Evolutionary conservation across 1,140 invertebrate species (phyloP), one percentile per base, ranked within the genome.

Genomic region (Rhopalosiphum maidis): DNA sequence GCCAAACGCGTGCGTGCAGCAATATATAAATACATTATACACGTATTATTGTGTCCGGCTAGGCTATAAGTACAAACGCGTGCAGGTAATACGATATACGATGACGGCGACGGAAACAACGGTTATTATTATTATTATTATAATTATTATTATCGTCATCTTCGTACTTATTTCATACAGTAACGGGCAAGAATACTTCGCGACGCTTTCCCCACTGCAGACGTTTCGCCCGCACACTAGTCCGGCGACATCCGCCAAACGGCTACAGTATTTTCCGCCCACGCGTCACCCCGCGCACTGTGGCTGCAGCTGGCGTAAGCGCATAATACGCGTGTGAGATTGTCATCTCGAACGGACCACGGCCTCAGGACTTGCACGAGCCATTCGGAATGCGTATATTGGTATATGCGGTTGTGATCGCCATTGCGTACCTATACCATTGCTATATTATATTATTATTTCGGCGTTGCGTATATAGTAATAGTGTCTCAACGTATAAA

Each of bases 361-460:
- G n/a, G n/a, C 87, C 86, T n/a, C 18, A 15, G 86, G 86, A 88
- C 46, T 48, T 48, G 86, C 86, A 88, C 86, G 86, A 88, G 86
- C 86, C 86, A 48, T 88, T 88, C 43, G 46, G 46, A 51, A 88
- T 46, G 85, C 85, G 43, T 86, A 86, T 23, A 77, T 77, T n/a
- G 60, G n/a, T 77, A 77, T 18, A 77, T 18, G 4, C n/a, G n/a
- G n/a, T 3, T 77, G 60, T n/a, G n/a, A 22, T 77, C 4, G 60
- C n/a, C 30, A 30, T 68, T 68, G 30, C 9, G 30, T 23, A n/a
- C 11, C 9, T n/a, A n/a, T 68, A 68, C 23, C 7, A 9, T 15
- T 85, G 15, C 41, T 25, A 25, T 25, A 41, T 77, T 41, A 41
- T 41, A 41, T 41, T 37, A 43, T 85, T 25, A 25, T 43, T 21